Evolutionary conservation across 2,888 invertebrate species (phyloP), one percentile per base, ranked within the genome.

Genomic region (Deladenus siricidicola): DNA sequence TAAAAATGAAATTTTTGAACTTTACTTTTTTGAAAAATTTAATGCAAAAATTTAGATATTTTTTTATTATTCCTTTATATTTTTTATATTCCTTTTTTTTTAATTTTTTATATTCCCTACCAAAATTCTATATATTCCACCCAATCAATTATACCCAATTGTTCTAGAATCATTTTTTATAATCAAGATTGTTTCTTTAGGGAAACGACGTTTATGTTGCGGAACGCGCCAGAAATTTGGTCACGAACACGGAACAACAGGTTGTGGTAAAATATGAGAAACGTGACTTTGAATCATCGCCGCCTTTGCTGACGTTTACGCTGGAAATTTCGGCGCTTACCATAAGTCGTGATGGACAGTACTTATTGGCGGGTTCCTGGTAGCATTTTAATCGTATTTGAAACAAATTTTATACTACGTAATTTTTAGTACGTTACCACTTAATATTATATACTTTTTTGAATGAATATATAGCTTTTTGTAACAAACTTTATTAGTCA

Each of bases 361-460:
- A 63, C 45, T n/a, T 62, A 23, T 28, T 62, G 28, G 62, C 61
- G 6, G 62, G 62, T 19, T 63, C 62, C 8, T 48, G 62, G 62
- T 63, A 43, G n/a, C n/a, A 21, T 21, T n/a, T n/a, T n/a, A n/a
- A n/a, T n/a, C n/a, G n/a, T n/a, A n/a, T n/a, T n/a, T n/a, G n/a
- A n/a, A n/a, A n/a, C n/a, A n/a, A n/a, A n/a, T n/a, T n/a, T n/a
- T n/a, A n/a, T n/a, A n/a, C n/a, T n/a, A n/a, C n/a, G n/a, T n/a
- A n/a, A n/a, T n/a, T n/a, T n/a, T n/a, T n/a, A n/a, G n/a, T n/a
- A n/a, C n/a, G n/a, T n/a, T n/a, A n/a, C n/a, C n/a, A n/a, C n/a
- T n/a, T n/a, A n/a, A n/a, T n/a, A n/a, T n/a, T n/a, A n/a, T n/a
- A n/a, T n/a, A n/a, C n/a, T n/a, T n/a, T n/a, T n/a, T n/a, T n/a